These are phyloP conservation scores for Tyrophagus putrescentiae DNA, from an alignment of 1,140 invertebrate species.

Conservation along the genomic window DNA sequence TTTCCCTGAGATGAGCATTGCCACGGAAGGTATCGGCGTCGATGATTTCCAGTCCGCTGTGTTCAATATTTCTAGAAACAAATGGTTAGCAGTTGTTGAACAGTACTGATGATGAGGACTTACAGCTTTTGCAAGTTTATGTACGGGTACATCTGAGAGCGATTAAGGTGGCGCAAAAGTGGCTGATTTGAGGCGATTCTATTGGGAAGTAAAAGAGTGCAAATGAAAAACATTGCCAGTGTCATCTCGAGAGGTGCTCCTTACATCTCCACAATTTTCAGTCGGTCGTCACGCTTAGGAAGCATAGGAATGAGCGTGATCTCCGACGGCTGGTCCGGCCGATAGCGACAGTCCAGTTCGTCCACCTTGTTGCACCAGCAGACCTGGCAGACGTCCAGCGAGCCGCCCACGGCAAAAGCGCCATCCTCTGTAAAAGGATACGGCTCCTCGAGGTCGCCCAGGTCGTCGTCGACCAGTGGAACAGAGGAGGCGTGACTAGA, in stretches of 20 bases:
- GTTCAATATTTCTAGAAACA: constrained; percentile 21
- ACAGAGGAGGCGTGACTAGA: too few relatives aligned
- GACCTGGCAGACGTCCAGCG: neutral
- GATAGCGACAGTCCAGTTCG: constrained; percentile 14
- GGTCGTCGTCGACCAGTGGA: too few relatives aligned
- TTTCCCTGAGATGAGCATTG: constrained; percentile 20
- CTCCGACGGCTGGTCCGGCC: neutral
- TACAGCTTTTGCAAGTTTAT: constrained; percentile 23
- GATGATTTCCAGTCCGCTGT: constrained; percentile 17
- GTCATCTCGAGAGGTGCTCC: neutral
- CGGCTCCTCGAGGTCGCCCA: too few relatives aligned
- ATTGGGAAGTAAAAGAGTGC: neutral
- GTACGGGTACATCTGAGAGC: constrained; percentile 19
- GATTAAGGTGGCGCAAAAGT: neutral
- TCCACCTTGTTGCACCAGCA: neutral
- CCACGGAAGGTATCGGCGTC: constrained; percentile 15
- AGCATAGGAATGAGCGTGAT: neutral
- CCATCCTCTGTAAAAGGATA: neutral
- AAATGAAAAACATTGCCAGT: neutral
- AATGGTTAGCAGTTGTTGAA: neutral
- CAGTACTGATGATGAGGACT: constrained; percentile 3
- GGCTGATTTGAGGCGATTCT: constrained; percentile 13
- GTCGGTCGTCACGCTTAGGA: neutral
- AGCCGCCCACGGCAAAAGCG: neutral
- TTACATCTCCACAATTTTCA: constrained; percentile 9